Evolutionary conservation across 2,888 invertebrate species (phyloP).

Genomic region (Antitype chi): DNA sequence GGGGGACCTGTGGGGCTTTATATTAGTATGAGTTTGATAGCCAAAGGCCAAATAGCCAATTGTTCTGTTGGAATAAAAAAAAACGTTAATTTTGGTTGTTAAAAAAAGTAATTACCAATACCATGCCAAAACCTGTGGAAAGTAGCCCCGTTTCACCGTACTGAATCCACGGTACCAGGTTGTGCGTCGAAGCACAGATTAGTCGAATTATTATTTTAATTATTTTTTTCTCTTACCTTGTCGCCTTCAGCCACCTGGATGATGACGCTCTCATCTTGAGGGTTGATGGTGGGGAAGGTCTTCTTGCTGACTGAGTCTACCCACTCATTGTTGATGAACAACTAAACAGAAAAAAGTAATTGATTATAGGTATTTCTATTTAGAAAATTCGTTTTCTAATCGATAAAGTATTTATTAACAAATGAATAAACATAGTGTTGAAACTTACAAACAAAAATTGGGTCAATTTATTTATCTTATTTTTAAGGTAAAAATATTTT

Average conservation of each 20-base stretch:
- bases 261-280: slow-evolving; percentile 94
- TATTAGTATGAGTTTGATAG: no score
- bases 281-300: slow-evolving; percentile 96
- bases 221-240: slow-evolving; percentile 90
- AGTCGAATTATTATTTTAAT: no score
- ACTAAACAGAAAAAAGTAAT: slow-evolving; percentile 82
- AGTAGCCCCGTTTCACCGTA: no score
- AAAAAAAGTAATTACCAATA: no score
- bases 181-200: no score
- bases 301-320: slow-evolving; percentile 96
- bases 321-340: slow-evolving; percentile 96
- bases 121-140: no score
- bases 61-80: no score
- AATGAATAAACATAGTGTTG: neutral
- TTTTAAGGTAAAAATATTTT: neutral
- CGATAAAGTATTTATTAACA: neutral
- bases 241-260: slow-evolving; percentile 95
- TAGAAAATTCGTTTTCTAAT: neutral
- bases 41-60: no score
- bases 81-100: no score
- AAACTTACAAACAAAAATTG: neutral
- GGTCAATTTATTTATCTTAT: neutral
- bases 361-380: no score
- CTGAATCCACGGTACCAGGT: no score
- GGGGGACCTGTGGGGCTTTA: no score